These are phyloP conservation scores for Cosmia trapezina DNA, from an alignment of 2,888 invertebrate species.

Conservation along the genomic window DNA sequence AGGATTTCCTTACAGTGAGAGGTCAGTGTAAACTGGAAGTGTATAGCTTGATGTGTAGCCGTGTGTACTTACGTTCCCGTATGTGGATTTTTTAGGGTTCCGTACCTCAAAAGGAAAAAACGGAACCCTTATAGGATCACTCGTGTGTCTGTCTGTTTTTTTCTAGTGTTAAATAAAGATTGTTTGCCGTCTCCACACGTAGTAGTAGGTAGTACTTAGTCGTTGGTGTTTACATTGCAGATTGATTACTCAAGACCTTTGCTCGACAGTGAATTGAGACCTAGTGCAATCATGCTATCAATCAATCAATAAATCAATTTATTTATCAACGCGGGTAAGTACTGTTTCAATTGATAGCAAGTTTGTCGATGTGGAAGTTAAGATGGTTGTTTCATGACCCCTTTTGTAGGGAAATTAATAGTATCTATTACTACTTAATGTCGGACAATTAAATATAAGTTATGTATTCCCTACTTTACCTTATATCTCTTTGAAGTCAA, in stretches of 20 bases:
- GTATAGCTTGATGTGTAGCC: too few relatives aligned
- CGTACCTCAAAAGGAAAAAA: too few relatives aligned
- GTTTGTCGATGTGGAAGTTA: background rate
- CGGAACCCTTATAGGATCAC: too few relatives aligned
- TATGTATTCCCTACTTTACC: background rate
- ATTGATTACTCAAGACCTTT: constrained; percentile 38
- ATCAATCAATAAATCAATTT: constrained; percentile 64
- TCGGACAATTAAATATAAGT: background rate
- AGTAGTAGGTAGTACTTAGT: too few relatives aligned
- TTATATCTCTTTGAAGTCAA: too few relatives aligned
- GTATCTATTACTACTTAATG: background rate
- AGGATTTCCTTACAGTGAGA: too few relatives aligned
- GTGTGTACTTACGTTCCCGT: too few relatives aligned
- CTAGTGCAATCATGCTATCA: constrained; percentile 49
- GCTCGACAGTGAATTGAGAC: constrained; percentile 49
- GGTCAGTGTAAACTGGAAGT: too few relatives aligned
- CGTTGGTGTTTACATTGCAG: background rate
- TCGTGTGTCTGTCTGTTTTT: too few relatives aligned
- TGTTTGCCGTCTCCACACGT: background rate
- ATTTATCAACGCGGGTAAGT: constrained; percentile 26
- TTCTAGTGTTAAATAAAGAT: too few relatives aligned
- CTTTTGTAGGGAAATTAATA: background rate
- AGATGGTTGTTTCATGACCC: background rate
- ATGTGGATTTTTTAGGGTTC: background rate
- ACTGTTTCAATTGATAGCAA: constrained; percentile 42